Evolutionary conservation across 2,888 invertebrate genomes (phyloP).

Genomic region (Rhabditoides inermis): DNA sequence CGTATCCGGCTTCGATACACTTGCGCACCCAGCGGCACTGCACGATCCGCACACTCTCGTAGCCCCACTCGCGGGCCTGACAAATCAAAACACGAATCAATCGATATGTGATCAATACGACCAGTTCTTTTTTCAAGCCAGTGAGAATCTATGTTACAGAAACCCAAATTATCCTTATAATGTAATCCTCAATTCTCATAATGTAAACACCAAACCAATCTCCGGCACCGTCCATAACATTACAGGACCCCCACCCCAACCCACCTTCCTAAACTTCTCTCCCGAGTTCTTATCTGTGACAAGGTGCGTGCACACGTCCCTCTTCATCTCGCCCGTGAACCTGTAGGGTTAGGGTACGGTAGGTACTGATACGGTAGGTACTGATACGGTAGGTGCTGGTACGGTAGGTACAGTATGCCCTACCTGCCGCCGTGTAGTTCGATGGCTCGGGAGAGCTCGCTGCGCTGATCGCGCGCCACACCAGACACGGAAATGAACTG

Average conservation of each 20-base stretch:
- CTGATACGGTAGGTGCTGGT: too few relatives aligned
- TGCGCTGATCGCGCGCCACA: slow-evolving; percentile 18
- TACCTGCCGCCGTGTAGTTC: slow-evolving; percentile 25
- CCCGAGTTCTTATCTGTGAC: slow-evolving; percentile 27
- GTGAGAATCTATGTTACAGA: too few relatives aligned
- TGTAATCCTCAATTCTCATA: too few relatives aligned
- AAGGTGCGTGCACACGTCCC: slow-evolving; percentile 30
- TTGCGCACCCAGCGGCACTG: slow-evolving; percentile 28
- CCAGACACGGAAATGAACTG: slow-evolving; percentile 33
- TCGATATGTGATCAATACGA: background rate
- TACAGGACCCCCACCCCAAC: background rate
- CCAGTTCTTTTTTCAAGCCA: too few relatives aligned
- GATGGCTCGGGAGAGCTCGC: slow-evolving; percentile 20
- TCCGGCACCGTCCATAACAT: background rate
- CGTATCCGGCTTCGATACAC: slow-evolving; percentile 22
- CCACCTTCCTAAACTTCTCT: slow-evolving; percentile 25
- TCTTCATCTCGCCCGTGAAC: slow-evolving; percentile 30
- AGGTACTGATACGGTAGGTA: too few relatives aligned
- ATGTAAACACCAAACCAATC: too few relatives aligned
- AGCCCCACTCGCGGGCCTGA: slow-evolving; percentile 35
- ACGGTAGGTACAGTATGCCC: too few relatives aligned
- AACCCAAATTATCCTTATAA: too few relatives aligned
- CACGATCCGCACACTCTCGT: slow-evolving; percentile 32
- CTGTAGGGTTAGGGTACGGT: slow-evolving; percentile 1
- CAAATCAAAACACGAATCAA: background rate